Conservation (phyloP, 2,797 vertebrate genomes). For the Euthynnus affinis region DNA sequence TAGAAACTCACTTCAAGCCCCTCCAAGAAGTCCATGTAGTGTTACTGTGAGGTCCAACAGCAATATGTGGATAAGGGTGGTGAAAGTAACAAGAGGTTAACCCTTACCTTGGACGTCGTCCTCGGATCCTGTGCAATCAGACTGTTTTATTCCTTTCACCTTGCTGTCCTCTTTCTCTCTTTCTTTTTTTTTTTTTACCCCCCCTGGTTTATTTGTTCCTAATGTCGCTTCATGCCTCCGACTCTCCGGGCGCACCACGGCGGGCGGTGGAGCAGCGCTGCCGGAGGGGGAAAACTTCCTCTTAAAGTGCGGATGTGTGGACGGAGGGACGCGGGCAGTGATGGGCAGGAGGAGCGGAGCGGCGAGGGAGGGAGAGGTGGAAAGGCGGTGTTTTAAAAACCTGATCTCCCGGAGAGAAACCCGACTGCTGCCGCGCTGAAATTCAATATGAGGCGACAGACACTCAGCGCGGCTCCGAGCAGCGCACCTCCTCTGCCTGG, state of each 20-base stretch:
- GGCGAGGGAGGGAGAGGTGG: too few species aligned
- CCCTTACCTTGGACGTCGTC: conserved; percentile 59
- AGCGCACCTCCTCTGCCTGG: conserved; percentile 32
- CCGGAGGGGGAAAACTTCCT: conserved; percentile 51
- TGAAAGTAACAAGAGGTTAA: neutral
- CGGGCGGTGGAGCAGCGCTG: conserved; percentile 21
- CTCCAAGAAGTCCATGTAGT: neutral
- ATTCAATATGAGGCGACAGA: conserved; percentile 63
- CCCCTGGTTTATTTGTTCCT: conserved; percentile 1
- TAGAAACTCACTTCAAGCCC: neutral
- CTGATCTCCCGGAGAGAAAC: conserved; percentile 64
- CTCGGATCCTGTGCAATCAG: conserved; percentile 2
- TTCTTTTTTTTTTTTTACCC: too few species aligned
- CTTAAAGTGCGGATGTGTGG: conserved; percentile 40
- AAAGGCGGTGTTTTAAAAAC: conserved; percentile 30
- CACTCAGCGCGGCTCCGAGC: conserved; percentile 46
- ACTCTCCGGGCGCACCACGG: conserved; percentile 36
- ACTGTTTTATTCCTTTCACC: conserved; percentile 24
- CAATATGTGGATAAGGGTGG: neutral
- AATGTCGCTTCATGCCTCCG: conserved; percentile 45
- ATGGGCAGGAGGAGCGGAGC: neutral
- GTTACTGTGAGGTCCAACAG: neutral
- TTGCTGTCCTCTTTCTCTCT: neutral
- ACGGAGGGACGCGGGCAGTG: neutral
- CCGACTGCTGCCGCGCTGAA: conserved; percentile 55